Evolutionary conservation across 2,888 invertebrate species (phyloP), one percentile per base, ranked within the genome.

Genomic region (Tenthredo mesomela): DNA sequence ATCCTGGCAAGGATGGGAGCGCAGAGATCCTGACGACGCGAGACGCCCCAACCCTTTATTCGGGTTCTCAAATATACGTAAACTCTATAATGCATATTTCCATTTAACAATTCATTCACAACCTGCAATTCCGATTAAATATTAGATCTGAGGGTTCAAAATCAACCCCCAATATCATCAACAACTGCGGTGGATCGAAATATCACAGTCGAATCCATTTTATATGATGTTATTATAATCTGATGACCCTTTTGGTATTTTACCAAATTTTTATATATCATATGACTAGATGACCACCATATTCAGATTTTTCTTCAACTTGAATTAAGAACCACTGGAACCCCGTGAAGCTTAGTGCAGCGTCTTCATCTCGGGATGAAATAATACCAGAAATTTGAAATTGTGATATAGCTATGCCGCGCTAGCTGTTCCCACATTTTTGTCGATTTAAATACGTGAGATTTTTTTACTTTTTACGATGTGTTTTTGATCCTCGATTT

Each of bases 1-100:
- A 90, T 89, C 87, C 88, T 77, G 85, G 70, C 58, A 83, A 87
- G 87, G 86, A 88, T 87, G 33, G 47, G 47, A 5, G 29, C 2
- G 58, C n/a, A n/a, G 18, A 82, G 82, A 47, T 67, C 67, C 82
- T 70, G 70, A 70, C 67, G 82, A 67, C 82, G 43, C n/a, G 43
- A 67, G 12, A 7, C 47, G 15, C 33, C 25, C 33, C 43, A 82
- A 65, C 82, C 82, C 67, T 82, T 82, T 70, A 33, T 43, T 61
- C 18, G 25, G 82, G 82, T 82, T 82, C 82, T 82, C 82, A 82
- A 82, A 58, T 54, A 54, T 29, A 29, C 58, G 1, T 80, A 25
- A 0, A 6, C 33, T 29, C 61, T 15, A 21, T 29, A 29, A 29
- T 29, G 29, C 29, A 25, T 61, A 12, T 25, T 9, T 7, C 33